Base-by-base conservation (phyloP, 2,797 vertebrate species). In the Sebastolobus altivelis region DNA sequence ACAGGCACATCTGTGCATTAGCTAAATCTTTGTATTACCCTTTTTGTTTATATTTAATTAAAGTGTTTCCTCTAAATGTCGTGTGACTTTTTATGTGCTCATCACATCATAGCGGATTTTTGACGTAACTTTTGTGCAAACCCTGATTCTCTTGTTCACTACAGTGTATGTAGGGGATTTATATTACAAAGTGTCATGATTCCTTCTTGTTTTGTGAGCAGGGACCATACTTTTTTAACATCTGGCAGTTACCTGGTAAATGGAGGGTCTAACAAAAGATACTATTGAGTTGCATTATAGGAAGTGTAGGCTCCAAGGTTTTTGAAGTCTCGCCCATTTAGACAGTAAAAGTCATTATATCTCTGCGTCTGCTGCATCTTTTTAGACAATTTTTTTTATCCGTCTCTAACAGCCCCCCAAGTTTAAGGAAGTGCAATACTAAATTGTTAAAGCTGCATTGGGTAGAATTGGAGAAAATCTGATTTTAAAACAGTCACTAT, bases 11-110 rank as follows among this genome's bases (percentile, higher is more conserved):
- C 84, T 80, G 81, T 86, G 66, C 71, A 82, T 83, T 81, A 84
- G 70, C 55, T 63, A 61, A 81, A 61, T 55, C 61, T 89, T 90
- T 93, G 65, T 91, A 90, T 81, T 55, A 72, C 60, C n/a, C 60
- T 40, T 79, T 80, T 81, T 78, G 56, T 85, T 81, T 75, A 73
- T 93, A 92, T 93, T 91, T 86, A 90, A 93, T 85, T 89, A 92
- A 92, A 93, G 3, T 2, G 5, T 82, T 87, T 80, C 66, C 27
- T 65, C 35, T 63, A 60, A 72, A 65, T 65, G 14, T 65, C 35
- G 22, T 77, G 27, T 72, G 13, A 5, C n/a, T 62, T 75, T 73
- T 71, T 77, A 12, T 78, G 13, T 63, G 10, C 16, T 33, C 20
- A 55, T 52, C 25, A 33, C 3, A 60, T 18, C 3, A 54, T 18